Evolutionary conservation across 2,797 vertebrate genomes (phyloP), one percentile per base, ranked within the genome.

Genomic region (Pelochelys cantorii): DNA sequence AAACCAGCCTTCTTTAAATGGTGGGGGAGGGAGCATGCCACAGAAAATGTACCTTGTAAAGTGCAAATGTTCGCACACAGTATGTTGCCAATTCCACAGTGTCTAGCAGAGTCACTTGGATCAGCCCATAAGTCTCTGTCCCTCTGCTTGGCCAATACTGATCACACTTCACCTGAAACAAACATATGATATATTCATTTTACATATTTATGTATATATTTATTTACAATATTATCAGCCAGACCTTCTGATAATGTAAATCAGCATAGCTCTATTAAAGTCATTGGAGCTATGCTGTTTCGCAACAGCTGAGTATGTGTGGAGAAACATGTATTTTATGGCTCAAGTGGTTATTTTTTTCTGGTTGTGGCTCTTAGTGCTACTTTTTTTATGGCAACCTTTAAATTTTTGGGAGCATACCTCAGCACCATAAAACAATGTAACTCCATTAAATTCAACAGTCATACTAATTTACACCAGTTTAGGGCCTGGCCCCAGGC

Each of bases 131-230:
- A 3, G 99, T 99, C 97, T 99, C 99, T 2, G 99, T 99, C 81
- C 98, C 99, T 98, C 99, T 98, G 60, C 98, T 99, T 54, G 99
- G 99, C 99, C 99, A 99, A 94, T 99, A 99, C 20, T 99, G 99
- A 98, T 99, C 99, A 98, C 99, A 99, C 96, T 99, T 99, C 78
- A 99, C 99, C 99, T 99, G 97, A 4, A 97, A 91, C 7, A 95
- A 95, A 96, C 3, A 97, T 54, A 5, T 27, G 83, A 90, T 71
- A 29, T 42, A 87, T 79, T 95, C 34, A 94, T 74, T 91, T 83
- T 86, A 81, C 71, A 86, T 2, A 83, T 81, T 89, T 11, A 92
- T 92, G 84, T 3, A 13, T 92, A 85, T 3, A 13, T 55, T 75
- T 29, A 92, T 88, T 86, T 84, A 22, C 57, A 83, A 62, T 4